Percentiles rank a stretch among this genome's conserved stretches.
Conservation (phyloP, 2,113 vertebrate species). For the Micronycteris hirsuta region DNA sequence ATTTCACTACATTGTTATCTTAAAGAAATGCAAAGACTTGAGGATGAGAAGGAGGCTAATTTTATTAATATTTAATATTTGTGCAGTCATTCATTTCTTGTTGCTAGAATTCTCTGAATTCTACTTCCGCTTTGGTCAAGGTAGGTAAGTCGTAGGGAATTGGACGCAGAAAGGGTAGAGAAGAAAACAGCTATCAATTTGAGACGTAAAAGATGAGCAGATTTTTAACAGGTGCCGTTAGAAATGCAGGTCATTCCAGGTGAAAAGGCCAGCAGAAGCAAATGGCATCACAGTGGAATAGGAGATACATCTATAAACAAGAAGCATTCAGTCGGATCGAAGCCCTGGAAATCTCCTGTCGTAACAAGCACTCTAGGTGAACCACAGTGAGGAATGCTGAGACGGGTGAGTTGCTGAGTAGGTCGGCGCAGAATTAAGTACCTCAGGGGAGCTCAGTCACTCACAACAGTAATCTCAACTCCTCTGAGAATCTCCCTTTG, state of each 20-base stretch:
- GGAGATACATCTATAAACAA: background rate
- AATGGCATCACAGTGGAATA: background rate
- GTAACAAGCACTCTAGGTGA: background rate
- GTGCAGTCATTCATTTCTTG: background rate
- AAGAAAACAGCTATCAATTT: background rate
- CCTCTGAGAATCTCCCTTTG: background rate
- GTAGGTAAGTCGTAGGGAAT: background rate
- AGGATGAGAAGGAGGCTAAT: background rate
- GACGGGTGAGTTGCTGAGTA: background rate
- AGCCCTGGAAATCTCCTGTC: background rate
- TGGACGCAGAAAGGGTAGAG: background rate
- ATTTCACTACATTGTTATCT: background rate
- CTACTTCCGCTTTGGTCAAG: background rate
- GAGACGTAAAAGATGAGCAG: background rate
- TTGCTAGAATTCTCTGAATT: background rate
- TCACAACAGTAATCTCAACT: background rate
- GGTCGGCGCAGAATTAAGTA: background rate
- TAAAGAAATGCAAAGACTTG: conserved; percentile 32
- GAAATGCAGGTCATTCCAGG: background rate
- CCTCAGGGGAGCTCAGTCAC: background rate
- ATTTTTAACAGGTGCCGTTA: background rate
- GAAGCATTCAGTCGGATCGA: background rate
- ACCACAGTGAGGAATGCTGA: background rate
- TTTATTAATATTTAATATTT: background rate
- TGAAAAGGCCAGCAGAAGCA: background rate